phyloP scores from a whole-genome alignment of 2,797 vertebrate species.

The Smutsia temminckii region DNA sequence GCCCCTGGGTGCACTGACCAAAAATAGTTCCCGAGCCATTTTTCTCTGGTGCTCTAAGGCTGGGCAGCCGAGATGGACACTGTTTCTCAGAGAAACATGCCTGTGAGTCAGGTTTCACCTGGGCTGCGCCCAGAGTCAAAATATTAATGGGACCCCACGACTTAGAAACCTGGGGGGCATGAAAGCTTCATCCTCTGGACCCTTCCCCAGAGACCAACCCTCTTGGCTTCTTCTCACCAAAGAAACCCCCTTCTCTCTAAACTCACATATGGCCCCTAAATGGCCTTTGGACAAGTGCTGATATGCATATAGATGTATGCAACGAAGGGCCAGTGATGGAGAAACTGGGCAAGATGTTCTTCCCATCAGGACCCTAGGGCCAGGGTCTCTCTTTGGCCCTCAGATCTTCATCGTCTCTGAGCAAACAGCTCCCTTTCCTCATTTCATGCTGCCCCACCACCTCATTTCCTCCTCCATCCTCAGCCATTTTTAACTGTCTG shows the following conservation, averaged over 20 bases:
- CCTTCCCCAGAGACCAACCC: neutral
- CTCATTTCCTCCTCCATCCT: slow-evolving; percentile 39
- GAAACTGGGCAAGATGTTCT: neutral
- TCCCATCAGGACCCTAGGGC: neutral
- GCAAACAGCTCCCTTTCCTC: neutral
- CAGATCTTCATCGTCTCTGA: neutral
- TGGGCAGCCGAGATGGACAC: slow-evolving; percentile 27
- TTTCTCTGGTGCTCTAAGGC: slow-evolving; percentile 73
- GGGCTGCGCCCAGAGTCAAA: neutral
- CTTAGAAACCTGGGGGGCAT: neutral
- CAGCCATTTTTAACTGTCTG: slow-evolving; percentile 67
- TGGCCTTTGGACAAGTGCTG: neutral
- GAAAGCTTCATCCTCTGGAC: fast-evolving
- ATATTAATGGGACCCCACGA: neutral
- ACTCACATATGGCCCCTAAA: neutral
- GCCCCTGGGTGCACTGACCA: slow-evolving; percentile 58
- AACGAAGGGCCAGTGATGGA: neutral
- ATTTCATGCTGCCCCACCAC: neutral
- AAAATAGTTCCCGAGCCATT: slow-evolving; percentile 78
- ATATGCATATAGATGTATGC: too few species aligned
- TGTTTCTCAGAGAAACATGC: slow-evolving; percentile 39
- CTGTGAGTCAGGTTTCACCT: neutral
- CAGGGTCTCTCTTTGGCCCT: neutral
- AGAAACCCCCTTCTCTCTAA: neutral
- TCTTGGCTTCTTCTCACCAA: neutral